Conservation (phyloP, 2,113 vertebrate species). For the Elachura formosa region DNA sequence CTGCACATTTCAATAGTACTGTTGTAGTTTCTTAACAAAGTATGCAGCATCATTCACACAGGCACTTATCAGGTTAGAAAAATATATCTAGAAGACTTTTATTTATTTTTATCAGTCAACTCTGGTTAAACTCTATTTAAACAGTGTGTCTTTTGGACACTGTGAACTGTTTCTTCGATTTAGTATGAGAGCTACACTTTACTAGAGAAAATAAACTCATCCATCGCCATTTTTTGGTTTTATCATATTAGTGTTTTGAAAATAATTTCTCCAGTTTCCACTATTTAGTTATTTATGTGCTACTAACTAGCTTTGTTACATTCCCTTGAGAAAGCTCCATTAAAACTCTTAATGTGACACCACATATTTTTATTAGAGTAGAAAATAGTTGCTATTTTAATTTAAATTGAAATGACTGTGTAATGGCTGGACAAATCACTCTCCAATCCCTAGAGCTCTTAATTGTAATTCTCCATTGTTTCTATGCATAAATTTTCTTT, state of each 20-base stretch:
- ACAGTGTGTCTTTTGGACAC: too few relatives aligned
- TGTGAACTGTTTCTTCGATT: conserved; percentile 8
- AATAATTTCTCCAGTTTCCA: conserved; percentile 60
- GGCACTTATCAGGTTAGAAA: background rate
- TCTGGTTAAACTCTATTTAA: conserved; percentile 14
- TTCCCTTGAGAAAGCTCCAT: conserved; percentile 61
- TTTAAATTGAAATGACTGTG: conserved; percentile 80
- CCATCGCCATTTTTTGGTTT: conserved; percentile 55
- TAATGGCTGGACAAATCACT: conserved; percentile 77
- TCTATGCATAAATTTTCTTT: conserved; percentile 74
- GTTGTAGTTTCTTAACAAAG: background rate
- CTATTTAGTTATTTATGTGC: conserved; percentile 62
- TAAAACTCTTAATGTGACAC: conserved; percentile 74
- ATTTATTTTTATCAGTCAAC: background rate
- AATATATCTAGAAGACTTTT: background rate
- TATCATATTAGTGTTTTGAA: conserved; percentile 47
- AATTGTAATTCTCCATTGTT: conserved; percentile 75
- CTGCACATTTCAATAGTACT: background rate
- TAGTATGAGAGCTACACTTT: background rate
- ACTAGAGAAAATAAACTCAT: conserved; percentile 60
- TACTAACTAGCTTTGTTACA: conserved; percentile 39
- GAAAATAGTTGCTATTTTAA: conserved; percentile 80
- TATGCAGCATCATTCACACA: background rate
- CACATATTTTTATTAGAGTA: conserved; percentile 74
- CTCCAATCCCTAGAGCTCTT: conserved; percentile 73